Evolutionary conservation across 2,113 vertebrate genomes (phyloP).

Genomic region (Calonectris borealis): DNA sequence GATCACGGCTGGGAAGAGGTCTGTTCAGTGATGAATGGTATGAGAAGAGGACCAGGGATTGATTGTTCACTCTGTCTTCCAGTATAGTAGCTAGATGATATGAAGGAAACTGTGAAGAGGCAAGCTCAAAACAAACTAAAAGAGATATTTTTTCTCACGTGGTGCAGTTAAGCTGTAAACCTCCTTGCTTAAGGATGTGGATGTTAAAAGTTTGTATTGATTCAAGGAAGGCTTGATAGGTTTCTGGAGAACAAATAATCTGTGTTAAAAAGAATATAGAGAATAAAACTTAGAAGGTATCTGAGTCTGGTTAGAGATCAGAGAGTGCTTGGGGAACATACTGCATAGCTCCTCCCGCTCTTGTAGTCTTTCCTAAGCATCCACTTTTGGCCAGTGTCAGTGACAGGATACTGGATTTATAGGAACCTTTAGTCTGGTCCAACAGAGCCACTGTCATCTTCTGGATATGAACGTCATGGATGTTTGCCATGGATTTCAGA

Average conservation of each 20-base stretch:
- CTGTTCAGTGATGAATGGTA: not conserved
- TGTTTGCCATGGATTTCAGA: not conserved
- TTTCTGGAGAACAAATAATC: not conserved
- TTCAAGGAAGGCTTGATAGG: not conserved
- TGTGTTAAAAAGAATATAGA: not conserved
- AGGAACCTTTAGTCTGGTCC: not conserved
- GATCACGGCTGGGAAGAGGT: not conserved
- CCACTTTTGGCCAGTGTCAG: not conserved
- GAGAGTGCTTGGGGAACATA: not conserved
- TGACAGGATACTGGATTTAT: not conserved
- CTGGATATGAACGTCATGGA: not conserved
- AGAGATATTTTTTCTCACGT: not conserved
- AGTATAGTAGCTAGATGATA: not conserved
- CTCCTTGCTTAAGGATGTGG: not conserved
- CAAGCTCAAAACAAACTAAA: not conserved
- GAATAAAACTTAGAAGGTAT: not conserved
- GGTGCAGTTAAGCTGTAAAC: not conserved
- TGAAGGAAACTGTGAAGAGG: not conserved
- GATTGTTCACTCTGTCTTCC: not conserved
- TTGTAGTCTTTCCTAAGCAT: not conserved
- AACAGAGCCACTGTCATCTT: not conserved
- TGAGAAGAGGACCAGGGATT: not conserved
- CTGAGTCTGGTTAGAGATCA: not conserved
- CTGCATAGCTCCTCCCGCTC: not conserved
- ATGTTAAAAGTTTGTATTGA: not conserved